phyloP scores from a whole-genome alignment of 2,797 vertebrate species.

The Picus viridis region DNA sequence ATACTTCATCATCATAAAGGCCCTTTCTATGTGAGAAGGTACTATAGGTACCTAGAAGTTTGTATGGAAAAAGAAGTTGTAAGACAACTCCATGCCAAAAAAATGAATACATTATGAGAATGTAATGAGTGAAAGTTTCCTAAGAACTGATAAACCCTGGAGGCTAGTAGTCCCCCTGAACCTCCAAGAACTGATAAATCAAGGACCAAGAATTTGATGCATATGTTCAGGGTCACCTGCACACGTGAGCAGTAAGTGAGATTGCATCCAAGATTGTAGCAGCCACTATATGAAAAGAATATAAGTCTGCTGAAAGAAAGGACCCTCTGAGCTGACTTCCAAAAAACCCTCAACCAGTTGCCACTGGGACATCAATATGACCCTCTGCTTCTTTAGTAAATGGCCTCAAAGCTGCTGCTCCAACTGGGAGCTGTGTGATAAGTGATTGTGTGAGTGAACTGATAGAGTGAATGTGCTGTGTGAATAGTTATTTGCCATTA shows the following conservation, averaged over 20 bases:
- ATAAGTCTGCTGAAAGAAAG: background rate
- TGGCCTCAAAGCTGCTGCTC: background rate
- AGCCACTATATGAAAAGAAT: background rate
- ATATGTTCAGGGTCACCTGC: background rate
- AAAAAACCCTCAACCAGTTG: background rate
- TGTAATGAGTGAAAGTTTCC: background rate
- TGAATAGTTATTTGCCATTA: slow-evolving; percentile 10
- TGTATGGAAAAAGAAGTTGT: background rate
- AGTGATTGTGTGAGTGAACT: background rate
- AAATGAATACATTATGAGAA: background rate
- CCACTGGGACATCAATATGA: background rate
- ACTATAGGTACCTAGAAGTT: background rate
- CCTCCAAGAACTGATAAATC: background rate
- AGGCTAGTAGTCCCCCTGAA: background rate
- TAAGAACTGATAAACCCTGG: background rate
- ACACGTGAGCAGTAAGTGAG: background rate
- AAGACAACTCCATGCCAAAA: background rate
- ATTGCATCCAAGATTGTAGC: background rate
- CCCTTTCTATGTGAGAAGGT: background rate
- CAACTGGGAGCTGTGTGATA: background rate
- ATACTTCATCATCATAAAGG: background rate
- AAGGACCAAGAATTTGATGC: background rate
- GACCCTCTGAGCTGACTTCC: background rate
- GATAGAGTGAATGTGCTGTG: background rate
- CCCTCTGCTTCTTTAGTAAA: background rate